Conservation (phyloP, 2,113 vertebrate species). For the Oophaga pumilio region DNA sequence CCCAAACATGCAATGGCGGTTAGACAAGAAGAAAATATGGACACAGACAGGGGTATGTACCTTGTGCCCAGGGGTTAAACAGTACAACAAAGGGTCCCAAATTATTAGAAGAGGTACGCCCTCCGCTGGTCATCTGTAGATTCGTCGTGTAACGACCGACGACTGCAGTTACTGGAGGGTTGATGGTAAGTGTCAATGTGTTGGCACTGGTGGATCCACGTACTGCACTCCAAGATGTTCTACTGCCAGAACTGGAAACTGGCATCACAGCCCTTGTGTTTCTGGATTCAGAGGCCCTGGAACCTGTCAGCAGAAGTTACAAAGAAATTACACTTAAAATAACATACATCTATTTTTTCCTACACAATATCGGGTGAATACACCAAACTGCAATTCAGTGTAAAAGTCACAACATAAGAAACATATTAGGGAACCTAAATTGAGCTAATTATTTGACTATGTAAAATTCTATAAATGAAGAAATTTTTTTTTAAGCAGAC, state of each 20-base stretch:
- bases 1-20: too few species aligned
- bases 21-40: too few species aligned
- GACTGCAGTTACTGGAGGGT: constrained; percentile 68
- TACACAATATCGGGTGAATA: not conserved
- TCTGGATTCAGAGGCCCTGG: constrained; percentile 63
- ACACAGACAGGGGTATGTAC: too few species aligned
- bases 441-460: too few species aligned
- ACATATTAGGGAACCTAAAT: too few species aligned
- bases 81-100: constrained; percentile 74
- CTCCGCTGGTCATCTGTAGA: constrained; percentile 51
- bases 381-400: not conserved
- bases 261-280: constrained; percentile 71
- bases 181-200: constrained; percentile 65
- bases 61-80: constrained; percentile 86
- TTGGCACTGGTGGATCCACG: constrained; percentile 28
- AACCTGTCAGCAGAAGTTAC: constrained; percentile 68
- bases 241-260: constrained; percentile 58
- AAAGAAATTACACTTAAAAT: not conserved
- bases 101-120: not conserved
- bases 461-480: too few species aligned
- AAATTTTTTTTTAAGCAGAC: too few species aligned
- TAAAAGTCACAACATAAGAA: too few species aligned
- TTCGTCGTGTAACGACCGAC: constrained; percentile 76
- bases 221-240: constrained; percentile 70
- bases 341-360: not conserved